Base-by-base conservation (phyloP, 2,113 vertebrate genomes). In the Leptosomus discolor region DNA sequence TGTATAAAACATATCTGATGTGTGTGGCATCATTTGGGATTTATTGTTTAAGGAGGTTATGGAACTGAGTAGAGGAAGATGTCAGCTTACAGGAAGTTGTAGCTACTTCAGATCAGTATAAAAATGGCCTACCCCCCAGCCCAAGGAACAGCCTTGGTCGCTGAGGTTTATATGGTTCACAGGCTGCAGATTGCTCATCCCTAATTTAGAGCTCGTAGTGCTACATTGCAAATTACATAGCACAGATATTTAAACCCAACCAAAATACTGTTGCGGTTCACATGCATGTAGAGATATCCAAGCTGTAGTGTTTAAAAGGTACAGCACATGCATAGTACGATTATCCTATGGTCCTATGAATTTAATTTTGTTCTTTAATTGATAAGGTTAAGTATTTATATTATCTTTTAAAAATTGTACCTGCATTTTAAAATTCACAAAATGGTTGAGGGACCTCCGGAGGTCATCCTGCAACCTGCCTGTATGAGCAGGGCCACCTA, bases 231-330 rank as follows among this genome's bases (percentile, higher is more conserved):
- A 45, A 6, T 82, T 69, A 51, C 12, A 22, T n/a, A 54, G 73
- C 51, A 43, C 21, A 39, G 43, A 4, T 75, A 36, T 3, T 70
- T 61, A 60, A 71, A 51, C 12, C 19, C 45, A 76, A 8, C 18
- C n/a, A 78, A 64, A 87, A 58, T 45, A 27, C 13, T 3, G 0
- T 2, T 87, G 46, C 75, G 21, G 26, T 8, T 87, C 53, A 36
- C 12, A 15, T 0, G 0, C 23, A 15, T 6, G 8, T 15, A 36
- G 46, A 37, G 37, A 54, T 12, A 16, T 81, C 48, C 4, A 27
- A 48, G 24, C 39, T 36, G 22, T 78, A 4, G 23, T 74, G 30
- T 69, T 86, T 51, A 32, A 83, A 88, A 70, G 27, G 22, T 61
- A 37, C 8, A 29, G 29, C 13, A 29, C 0, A 0, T 70, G n/a